These are phyloP conservation scores for Apus apus DNA, from an alignment of 2,113 vertebrate genomes.

Conservation along the genomic window DNA sequence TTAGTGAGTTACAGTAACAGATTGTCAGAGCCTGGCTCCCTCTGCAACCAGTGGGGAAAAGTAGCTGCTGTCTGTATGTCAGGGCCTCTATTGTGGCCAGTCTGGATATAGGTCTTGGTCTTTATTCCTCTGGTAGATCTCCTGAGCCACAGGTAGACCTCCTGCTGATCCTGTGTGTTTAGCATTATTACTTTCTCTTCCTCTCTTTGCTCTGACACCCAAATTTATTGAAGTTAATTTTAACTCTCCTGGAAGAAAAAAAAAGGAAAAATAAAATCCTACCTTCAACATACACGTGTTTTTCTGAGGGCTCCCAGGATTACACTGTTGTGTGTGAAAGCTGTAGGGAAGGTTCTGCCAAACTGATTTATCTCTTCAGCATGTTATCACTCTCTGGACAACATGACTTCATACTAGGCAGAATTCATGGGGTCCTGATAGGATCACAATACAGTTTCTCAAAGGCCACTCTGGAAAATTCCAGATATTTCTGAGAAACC, in stretches of 20 bases:
- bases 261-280: neutral
- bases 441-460: neutral
- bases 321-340: neutral
- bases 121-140: neutral
- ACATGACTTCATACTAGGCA: neutral
- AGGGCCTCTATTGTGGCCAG: neutral
- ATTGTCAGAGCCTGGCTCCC: neutral
- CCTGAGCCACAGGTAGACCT: neutral
- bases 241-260: neutral
- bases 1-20: neutral
- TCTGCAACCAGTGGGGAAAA: neutral
- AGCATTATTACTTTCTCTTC: neutral
- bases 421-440: conserved; percentile 24
- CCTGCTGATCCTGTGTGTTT: neutral
- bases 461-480: conserved; percentile 6
- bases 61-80: neutral
- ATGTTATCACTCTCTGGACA: conserved; percentile 39
- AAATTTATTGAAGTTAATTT: neutral
- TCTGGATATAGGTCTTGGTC: neutral
- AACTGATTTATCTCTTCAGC: conserved; percentile 45
- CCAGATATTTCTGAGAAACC: conserved; percentile 28
- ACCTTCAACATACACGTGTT: neutral
- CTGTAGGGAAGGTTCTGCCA: neutral
- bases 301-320: conserved; percentile 23
- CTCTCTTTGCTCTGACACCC: neutral